Conservation (phyloP, 2,113 vertebrate genomes). For the Pteronura brasiliensis region DNA sequence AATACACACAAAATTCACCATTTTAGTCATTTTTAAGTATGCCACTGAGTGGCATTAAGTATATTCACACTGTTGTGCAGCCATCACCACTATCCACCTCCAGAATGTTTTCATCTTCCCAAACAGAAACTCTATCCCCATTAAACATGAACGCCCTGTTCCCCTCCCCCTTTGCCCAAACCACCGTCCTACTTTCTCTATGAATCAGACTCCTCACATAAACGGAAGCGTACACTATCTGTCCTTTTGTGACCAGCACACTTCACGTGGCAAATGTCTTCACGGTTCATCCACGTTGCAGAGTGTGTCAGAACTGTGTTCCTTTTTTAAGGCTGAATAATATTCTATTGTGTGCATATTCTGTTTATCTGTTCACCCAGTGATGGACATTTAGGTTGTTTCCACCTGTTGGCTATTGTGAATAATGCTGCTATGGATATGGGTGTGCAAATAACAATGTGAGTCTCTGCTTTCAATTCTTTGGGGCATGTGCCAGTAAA, state of each 20-base stretch:
- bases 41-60: background rate
- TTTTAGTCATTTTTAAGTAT: background rate
- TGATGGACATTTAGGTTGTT: background rate
- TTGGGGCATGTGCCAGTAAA: background rate
- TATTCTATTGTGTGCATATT: background rate
- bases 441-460: background rate
- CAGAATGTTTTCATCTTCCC: background rate
- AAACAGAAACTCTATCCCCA: background rate
- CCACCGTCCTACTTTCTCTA: no score
- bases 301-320: background rate
- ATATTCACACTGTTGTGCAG: background rate
- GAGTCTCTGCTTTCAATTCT: background rate
- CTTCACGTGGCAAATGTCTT: background rate
- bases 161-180: no score
- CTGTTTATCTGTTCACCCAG: background rate
- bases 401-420: background rate
- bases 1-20: background rate
- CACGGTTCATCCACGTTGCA: rapidly evolving
- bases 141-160: rapidly evolving
- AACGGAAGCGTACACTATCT: rapidly evolving
- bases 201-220: background rate
- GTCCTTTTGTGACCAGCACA: background rate
- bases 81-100: background rate
- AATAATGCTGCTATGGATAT: background rate
- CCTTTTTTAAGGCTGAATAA: background rate